These are phyloP conservation scores for Coecobrya sp. DNA, from an alignment of 2,888 invertebrate genomes.

Conservation along the genomic window DNA sequence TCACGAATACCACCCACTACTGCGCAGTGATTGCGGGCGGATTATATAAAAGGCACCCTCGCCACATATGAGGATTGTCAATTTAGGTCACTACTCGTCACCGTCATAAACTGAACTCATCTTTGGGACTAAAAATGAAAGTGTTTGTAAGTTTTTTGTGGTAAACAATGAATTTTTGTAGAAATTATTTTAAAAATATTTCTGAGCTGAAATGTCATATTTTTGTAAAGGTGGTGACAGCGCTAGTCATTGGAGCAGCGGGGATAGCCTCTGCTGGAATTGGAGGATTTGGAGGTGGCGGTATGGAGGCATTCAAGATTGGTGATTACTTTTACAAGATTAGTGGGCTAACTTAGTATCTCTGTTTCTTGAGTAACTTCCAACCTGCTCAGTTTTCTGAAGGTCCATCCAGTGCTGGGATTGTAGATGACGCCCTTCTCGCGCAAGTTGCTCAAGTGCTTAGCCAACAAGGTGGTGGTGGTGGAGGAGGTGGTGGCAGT, in stretches of 20 bases:
- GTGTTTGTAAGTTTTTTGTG: constrained; percentile 76
- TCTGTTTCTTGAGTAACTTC: no score
- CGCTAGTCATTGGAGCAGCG: constrained; percentile 76
- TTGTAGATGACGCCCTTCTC: constrained; percentile 81
- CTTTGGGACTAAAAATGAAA: constrained; percentile 64
- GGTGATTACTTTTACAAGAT: no score
- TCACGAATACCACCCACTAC: neutral
- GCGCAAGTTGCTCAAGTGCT: constrained; percentile 84
- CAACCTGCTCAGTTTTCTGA: constrained; percentile 81
- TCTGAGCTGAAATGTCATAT: neutral
- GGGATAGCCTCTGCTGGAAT: constrained; percentile 75
- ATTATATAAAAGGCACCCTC: constrained; percentile 69
- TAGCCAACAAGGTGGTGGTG: constrained; percentile 82
- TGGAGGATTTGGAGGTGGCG: constrained; percentile 54
- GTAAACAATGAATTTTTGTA: neutral
- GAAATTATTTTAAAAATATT: constrained; percentile 3
- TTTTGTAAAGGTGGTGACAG: constrained; percentile 73
- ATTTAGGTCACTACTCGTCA: constrained; percentile 54
- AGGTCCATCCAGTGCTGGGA: constrained; percentile 81
- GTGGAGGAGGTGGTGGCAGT: constrained; percentile 79
- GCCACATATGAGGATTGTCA: constrained; percentile 64
- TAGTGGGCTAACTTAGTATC: no score
- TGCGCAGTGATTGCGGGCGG: neutral
- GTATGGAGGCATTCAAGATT: constrained; percentile 9
- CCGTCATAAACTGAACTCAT: constrained; percentile 17